These are phyloP conservation scores for Puffinus mauretanicus DNA, from an alignment of 2,113 vertebrate species.

Conservation along the genomic window DNA sequence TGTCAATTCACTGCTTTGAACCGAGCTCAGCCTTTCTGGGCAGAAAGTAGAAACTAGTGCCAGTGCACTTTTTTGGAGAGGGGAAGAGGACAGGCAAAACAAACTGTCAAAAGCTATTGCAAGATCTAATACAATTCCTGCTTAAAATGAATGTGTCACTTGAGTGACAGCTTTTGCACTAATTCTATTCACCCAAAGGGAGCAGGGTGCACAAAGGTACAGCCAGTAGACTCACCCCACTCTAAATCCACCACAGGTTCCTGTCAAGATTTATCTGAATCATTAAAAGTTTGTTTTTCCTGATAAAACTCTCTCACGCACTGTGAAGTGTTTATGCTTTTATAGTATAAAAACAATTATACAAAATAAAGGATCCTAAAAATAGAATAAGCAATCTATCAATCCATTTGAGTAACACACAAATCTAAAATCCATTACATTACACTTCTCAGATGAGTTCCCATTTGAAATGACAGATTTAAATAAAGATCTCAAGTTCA, in stretches of 20 bases:
- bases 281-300: background rate
- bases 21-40: background rate
- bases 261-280: conserved; percentile 15
- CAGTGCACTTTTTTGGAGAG: background rate
- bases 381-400: background rate
- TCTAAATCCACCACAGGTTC: background rate
- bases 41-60: background rate
- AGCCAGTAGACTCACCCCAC: background rate
- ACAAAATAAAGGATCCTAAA: background rate
- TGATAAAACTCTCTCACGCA: background rate
- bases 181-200: background rate
- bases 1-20: background rate
- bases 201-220: background rate
- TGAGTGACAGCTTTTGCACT: background rate
- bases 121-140: background rate
- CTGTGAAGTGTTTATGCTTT: background rate
- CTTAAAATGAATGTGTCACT: background rate
- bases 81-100: background rate
- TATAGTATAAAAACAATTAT: background rate
- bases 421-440: background rate
- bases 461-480: background rate
- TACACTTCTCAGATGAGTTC: background rate
- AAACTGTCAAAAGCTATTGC: background rate
- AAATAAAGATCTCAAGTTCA: background rate
- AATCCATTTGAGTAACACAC: background rate